phyloP scores from a whole-genome alignment of 2,888 invertebrate genomes.

The Aspidiotus destructor region DNA sequence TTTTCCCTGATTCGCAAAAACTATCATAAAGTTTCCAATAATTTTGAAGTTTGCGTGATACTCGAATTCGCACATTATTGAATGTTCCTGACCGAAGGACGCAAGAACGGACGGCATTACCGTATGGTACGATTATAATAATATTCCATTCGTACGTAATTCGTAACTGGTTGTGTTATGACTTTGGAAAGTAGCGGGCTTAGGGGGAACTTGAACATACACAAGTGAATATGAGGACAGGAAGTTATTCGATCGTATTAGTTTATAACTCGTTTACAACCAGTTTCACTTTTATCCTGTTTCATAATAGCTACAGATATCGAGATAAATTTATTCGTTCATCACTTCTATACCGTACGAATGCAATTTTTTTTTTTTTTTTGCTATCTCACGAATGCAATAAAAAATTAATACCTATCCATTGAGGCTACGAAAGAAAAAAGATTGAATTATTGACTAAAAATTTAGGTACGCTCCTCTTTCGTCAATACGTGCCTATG shows the following conservation, averaged over 20 bases:
- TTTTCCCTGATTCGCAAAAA: too few relatives aligned
- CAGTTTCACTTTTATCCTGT: slow-evolving; percentile 33
- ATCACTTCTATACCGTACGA: neutral
- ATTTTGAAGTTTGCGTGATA: too few relatives aligned
- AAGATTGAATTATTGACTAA: too few relatives aligned
- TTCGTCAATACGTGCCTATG: too few relatives aligned
- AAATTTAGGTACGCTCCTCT: too few relatives aligned
- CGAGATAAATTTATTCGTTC: slow-evolving; percentile 24
- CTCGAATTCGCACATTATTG: neutral
- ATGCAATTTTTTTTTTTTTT: neutral
- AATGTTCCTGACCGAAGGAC: neutral
- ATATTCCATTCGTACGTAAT: slow-evolving; percentile 18
- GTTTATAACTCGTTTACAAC: slow-evolving; percentile 30
- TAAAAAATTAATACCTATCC: too few relatives aligned
- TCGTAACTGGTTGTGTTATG: slow-evolving; percentile 30
- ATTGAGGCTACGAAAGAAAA: too few relatives aligned
- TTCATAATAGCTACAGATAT: slow-evolving; percentile 23
- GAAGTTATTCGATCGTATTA: slow-evolving; percentile 27
- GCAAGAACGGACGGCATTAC: neutral
- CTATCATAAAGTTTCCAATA: too few relatives aligned
- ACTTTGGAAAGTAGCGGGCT: slow-evolving; percentile 30
- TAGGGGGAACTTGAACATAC: slow-evolving; percentile 24
- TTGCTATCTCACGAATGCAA: too few relatives aligned
- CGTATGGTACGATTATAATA: neutral
- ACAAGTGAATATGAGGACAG: slow-evolving; percentile 26